Percentiles rank a stretch among this genome's conserved stretches.
phyloP scores from a whole-genome alignment of 2,888 invertebrate genomes.

The Troides aeacus region DNA sequence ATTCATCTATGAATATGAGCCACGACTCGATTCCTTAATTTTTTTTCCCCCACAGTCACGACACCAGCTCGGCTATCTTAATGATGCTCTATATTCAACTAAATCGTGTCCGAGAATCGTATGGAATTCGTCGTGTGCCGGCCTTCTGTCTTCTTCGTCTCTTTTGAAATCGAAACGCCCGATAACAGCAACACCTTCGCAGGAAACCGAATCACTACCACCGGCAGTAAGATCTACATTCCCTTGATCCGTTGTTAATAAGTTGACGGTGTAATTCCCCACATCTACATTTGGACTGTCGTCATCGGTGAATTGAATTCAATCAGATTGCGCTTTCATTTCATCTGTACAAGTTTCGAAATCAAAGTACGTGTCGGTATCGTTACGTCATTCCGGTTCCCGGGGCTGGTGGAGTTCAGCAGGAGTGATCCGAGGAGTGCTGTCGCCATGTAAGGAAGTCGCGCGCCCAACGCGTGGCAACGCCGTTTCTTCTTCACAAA shows the following conservation, averaged over 20 bases:
- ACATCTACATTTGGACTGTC: slow-evolving; percentile 33
- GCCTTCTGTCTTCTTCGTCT: slow-evolving; percentile 45
- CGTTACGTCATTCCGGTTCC: slow-evolving; percentile 29
- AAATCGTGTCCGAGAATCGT: slow-evolving; percentile 51
- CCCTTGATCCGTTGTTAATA: slow-evolving; percentile 31
- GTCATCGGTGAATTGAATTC: slow-evolving; percentile 31
- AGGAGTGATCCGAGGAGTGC: slow-evolving; percentile 36
- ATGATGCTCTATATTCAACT: slow-evolving; percentile 62
- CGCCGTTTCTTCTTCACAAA: slow-evolving; percentile 54
- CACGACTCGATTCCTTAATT: slow-evolving; percentile 41
- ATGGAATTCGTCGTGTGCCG: slow-evolving; percentile 51
- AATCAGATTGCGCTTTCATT: slow-evolving; percentile 34
- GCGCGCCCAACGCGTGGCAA: slow-evolving; percentile 68
- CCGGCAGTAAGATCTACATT: slow-evolving; percentile 33
- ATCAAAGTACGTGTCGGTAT: slow-evolving; percentile 12
- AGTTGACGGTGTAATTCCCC: slow-evolving; percentile 44
- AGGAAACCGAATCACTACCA: slow-evolving; percentile 35
- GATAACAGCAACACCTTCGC: slow-evolving; percentile 28
- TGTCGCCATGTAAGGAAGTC: slow-evolving; percentile 55
- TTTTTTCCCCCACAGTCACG: slow-evolving; percentile 50
- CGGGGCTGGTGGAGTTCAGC: slow-evolving; percentile 29
- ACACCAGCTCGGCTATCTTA: slow-evolving; percentile 50
- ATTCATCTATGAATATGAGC: slow-evolving; percentile 40
- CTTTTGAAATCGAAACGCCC: slow-evolving; percentile 37
- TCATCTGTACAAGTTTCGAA: slow-evolving; percentile 37